phyloP scores from a whole-genome alignment of 2,797 vertebrate species.

The Brachymystax lenok region DNA sequence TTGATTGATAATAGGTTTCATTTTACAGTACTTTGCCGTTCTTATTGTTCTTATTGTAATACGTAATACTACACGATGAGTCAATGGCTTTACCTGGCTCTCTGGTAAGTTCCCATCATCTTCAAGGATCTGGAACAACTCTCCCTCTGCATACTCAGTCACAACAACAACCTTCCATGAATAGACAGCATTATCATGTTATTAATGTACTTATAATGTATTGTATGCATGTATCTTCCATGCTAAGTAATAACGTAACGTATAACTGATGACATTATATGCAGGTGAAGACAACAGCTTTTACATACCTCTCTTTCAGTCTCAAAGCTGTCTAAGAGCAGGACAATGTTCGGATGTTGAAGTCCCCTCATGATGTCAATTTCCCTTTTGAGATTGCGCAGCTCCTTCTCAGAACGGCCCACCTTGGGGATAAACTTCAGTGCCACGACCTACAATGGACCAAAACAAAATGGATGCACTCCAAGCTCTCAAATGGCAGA shows the following conservation, averaged over 20 bases:
- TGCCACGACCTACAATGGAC: conserved; percentile 84
- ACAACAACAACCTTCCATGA: conserved; percentile 90
- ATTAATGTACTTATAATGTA: not conserved
- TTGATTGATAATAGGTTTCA: not conserved
- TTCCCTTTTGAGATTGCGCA: conserved; percentile 86
- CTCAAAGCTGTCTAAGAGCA: conserved; percentile 94
- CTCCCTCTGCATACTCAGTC: conserved; percentile 95
- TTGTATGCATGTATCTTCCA: not conserved
- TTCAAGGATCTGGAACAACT: conserved; percentile 94
- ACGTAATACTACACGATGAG: not conserved
- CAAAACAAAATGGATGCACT: not conserved
- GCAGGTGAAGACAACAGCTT: not conserved
- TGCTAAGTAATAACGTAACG: not conserved
- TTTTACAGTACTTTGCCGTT: not conserved
- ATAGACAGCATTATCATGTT: not conserved
- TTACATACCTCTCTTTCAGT: conserved; percentile 86
- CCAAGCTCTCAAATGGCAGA: not conserved
- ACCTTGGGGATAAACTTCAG: conserved; percentile 96
- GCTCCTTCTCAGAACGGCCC: conserved; percentile 90
- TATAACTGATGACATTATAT: not conserved
- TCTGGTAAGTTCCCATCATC: conserved; percentile 91
- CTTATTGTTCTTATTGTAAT: not conserved
- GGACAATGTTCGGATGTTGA: conserved; percentile 91
- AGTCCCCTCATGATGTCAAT: conserved; percentile 94
- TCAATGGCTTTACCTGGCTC: conserved; percentile 77